These are phyloP conservation scores for Caerostris darwini DNA, from an alignment of 1,140 invertebrate genomes.

Conservation along the genomic window DNA sequence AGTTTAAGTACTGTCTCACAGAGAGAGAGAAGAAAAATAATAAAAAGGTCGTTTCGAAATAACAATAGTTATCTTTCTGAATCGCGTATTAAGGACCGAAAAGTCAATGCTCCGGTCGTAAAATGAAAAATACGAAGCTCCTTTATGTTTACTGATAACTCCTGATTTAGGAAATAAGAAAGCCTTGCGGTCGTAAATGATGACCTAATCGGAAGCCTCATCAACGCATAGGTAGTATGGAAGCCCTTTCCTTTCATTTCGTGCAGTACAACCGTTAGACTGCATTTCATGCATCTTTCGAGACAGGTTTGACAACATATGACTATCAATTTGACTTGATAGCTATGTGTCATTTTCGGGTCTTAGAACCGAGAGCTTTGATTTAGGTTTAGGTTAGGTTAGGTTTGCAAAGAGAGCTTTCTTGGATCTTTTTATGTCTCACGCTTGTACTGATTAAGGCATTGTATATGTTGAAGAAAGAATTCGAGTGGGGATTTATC, in stretches of 20 bases:
- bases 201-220: conserved; percentile 65
- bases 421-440: no score
- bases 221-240: conserved; percentile 29
- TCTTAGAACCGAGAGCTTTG: conserved; percentile 27
- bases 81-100: conserved; percentile 19
- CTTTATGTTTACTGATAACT: conserved; percentile 48
- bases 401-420: background rate
- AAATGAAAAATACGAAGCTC: conserved; percentile 40
- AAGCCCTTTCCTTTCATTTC: background rate
- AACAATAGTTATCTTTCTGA: conserved; percentile 22
- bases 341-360: conserved; percentile 65
- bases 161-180: conserved; percentile 41
- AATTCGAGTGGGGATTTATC: no score
- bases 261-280: conserved; percentile 66
- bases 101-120: conserved; percentile 51
- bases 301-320: conserved; percentile 72
- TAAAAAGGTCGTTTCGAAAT: background rate
- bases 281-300: conserved; percentile 43
- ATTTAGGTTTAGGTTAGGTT: background rate
- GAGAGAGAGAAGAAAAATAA: background rate
- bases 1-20: background rate
- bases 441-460: no score
- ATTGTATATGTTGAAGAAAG: no score
- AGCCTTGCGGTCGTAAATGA: conserved; percentile 17
- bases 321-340: conserved; percentile 57